Conservation (phyloP, 1,140 invertebrate species). For the Diuraphis noxia region DNA sequence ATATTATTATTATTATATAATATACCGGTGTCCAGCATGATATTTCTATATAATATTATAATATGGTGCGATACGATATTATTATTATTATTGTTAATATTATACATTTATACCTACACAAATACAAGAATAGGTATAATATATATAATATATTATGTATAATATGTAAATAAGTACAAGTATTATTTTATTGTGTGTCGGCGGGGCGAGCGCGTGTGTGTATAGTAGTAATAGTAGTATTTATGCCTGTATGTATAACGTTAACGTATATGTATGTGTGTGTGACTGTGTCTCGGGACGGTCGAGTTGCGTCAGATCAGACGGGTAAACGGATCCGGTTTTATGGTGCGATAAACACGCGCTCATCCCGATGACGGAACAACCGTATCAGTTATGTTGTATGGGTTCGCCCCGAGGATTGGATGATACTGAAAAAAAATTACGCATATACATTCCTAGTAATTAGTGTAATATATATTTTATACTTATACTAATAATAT, state of each 20-base stretch:
- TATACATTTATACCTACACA: not conserved
- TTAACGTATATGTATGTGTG: not conserved
- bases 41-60: not conserved
- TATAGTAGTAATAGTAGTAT: not conserved
- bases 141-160: not conserved
- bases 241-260: not conserved
- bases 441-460: not conserved
- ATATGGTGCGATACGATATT: not conserved
- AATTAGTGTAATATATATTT: not conserved
- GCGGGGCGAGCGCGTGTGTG: not conserved
- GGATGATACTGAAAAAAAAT: slow-evolving; percentile 29
- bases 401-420: slow-evolving; percentile 31
- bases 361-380: slow-evolving; percentile 45
- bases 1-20: not conserved
- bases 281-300: slow-evolving; percentile 19
- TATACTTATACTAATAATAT: not conserved
- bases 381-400: slow-evolving; percentile 48
- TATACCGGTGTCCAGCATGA: not conserved
- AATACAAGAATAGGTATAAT: not conserved
- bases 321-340: slow-evolving; percentile 53
- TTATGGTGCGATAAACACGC: slow-evolving; percentile 53
- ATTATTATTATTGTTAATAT: not conserved
- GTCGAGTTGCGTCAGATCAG: slow-evolving; percentile 50
- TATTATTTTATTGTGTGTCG: not conserved
- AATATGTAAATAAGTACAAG: not conserved